phyloP scores from a whole-genome alignment of 2,888 invertebrate species.

The Lochmaea crataegi region DNA sequence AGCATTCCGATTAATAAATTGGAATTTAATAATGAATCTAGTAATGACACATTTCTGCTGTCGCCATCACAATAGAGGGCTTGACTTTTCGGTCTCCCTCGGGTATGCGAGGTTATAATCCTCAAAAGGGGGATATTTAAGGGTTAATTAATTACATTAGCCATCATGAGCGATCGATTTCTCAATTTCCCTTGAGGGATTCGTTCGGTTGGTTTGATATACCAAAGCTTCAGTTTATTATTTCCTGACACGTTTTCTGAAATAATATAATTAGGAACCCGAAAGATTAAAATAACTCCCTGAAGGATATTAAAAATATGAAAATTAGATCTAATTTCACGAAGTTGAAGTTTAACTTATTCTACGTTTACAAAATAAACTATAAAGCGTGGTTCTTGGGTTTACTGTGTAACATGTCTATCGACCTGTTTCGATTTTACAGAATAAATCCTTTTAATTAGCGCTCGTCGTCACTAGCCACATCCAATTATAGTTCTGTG shows the following conservation, averaged over 20 bases:
- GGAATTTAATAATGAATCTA: conserved; percentile 12
- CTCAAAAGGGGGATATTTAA: conserved; percentile 26
- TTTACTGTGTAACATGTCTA: no score
- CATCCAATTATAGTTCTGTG: no score
- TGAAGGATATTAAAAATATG: neutral
- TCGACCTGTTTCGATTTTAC: no score
- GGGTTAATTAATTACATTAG: conserved; percentile 31
- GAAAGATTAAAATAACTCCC: neutral
- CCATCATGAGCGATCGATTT: conserved; percentile 26
- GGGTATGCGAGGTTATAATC: conserved; percentile 12
- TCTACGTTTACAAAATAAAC: no score
- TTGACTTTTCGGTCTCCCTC: conserved; percentile 23
- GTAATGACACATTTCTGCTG: conserved; percentile 6
- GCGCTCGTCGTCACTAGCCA: no score
- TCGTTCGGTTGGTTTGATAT: neutral
- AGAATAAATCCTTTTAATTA: no score
- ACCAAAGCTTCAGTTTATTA: conserved; percentile 7
- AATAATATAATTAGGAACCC: neutral
- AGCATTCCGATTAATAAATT: neutral
- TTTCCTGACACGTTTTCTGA: conserved; percentile 5
- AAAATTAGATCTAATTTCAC: neutral
- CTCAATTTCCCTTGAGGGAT: conserved; percentile 23
- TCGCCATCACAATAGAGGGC: conserved; percentile 1
- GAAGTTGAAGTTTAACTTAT: no score
- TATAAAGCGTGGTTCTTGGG: no score